phyloP scores from a whole-genome alignment of 2,797 vertebrate genomes.

The Atherinosoma microstoma region DNA sequence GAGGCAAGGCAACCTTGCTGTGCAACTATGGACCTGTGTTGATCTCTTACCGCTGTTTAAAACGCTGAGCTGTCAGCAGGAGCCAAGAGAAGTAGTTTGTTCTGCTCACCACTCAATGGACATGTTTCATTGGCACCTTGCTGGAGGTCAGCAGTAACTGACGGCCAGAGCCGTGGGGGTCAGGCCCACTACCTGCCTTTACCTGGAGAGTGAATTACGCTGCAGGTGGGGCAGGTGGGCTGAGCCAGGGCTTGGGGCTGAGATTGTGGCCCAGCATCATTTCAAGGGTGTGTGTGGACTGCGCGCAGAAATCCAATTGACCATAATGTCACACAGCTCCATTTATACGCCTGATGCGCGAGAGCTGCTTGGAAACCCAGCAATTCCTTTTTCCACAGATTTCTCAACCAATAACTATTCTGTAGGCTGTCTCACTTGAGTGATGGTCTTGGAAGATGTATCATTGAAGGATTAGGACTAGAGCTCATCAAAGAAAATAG shows the following conservation, averaged over 20 bases:
- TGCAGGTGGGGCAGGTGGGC: slow-evolving; percentile 68
- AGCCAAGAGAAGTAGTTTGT: slow-evolving; percentile 74
- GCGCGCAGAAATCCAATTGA: slow-evolving; percentile 72
- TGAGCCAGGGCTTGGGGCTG: slow-evolving; percentile 53
- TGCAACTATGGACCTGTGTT: slow-evolving; percentile 61
- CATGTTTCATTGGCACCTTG: slow-evolving; percentile 77
- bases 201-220: slow-evolving; percentile 75
- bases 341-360: slow-evolving; percentile 63
- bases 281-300: slow-evolving; percentile 58
- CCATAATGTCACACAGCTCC: slow-evolving; percentile 65
- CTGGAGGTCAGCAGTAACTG: slow-evolving; percentile 78
- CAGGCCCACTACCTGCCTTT: slow-evolving; percentile 66
- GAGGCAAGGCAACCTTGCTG: slow-evolving; percentile 47
- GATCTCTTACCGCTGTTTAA: slow-evolving; percentile 63
- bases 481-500: slow-evolving; percentile 78
- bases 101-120: slow-evolving; percentile 75
- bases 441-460: slow-evolving; percentile 63
- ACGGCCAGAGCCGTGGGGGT: slow-evolving; percentile 67
- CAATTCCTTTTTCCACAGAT: slow-evolving; percentile 46
- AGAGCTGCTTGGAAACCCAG: slow-evolving; percentile 53
- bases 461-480: slow-evolving; percentile 72
- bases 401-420: slow-evolving; percentile 69
- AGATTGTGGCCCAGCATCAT: slow-evolving; percentile 65
- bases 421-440: slow-evolving; percentile 57
- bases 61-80: slow-evolving; percentile 71